Evolutionary conservation across 2,113 vertebrate species (phyloP).

Genomic region (Amia ocellicauda): DNA sequence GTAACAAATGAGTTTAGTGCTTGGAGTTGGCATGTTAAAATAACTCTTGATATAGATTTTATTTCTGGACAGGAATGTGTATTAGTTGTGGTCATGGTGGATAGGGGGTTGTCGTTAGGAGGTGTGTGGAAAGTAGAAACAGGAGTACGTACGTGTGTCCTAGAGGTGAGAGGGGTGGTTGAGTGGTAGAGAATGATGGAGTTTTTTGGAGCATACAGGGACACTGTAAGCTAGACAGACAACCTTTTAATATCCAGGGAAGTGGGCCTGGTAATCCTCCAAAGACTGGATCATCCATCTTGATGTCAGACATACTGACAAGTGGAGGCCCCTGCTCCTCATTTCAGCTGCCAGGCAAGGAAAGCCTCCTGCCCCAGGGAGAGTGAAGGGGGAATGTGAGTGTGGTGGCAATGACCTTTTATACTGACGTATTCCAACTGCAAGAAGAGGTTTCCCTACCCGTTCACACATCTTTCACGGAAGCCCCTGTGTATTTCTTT

Average conservation of each 20-base stretch:
- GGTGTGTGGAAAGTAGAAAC: background rate
- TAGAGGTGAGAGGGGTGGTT: background rate
- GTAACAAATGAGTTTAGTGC: conserved; percentile 10
- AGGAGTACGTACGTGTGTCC: background rate
- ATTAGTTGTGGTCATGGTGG: background rate
- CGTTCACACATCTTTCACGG: background rate
- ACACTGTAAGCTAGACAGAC: conserved; percentile 21
- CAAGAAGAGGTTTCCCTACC: background rate
- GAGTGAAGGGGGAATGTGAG: no score
- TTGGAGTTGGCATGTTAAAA: conserved; percentile 13
- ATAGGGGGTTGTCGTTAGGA: background rate
- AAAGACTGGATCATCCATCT: conserved; percentile 39
- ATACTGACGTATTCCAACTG: no score
- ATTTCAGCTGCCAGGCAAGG: conserved; percentile 42
- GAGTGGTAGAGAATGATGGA: background rate
- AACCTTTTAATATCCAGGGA: conserved; percentile 33
- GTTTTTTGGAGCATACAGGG: conserved; percentile 3
- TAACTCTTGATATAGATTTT: conserved; percentile 18
- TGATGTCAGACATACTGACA: conserved; percentile 49
- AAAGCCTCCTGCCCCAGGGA: conserved; percentile 33
- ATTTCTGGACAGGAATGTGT: background rate
- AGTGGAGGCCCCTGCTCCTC: conserved; percentile 35
- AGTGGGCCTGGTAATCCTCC: conserved; percentile 27
- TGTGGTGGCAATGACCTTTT: no score
- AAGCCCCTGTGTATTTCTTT: background rate